Evolutionary conservation across 2,888 invertebrate genomes (phyloP), one percentile per base, ranked within the genome.

Genomic region (Penaeus monodon): DNA sequence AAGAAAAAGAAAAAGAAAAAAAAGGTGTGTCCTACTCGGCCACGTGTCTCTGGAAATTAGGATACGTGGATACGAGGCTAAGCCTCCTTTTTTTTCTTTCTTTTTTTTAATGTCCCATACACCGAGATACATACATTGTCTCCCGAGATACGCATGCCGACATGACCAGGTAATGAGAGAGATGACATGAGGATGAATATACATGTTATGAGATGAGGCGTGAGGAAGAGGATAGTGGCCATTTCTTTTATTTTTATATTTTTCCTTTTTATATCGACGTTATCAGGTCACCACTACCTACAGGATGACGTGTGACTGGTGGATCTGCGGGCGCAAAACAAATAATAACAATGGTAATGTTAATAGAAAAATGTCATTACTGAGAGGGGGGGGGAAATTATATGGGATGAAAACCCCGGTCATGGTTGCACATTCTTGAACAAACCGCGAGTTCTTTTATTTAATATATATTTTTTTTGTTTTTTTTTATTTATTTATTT

Each of bases 181-280:
- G 29, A 78, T 85, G 85, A 85, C 79, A 76, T 70, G 79, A 85
- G 85, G 78, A 64, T 85, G 85, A 85, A 85, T 85, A 80, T 85
- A 85, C 85, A 85, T 80, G 85, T 63, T 70, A 85, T 85, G 85
- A 85, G 85, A 85, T 85, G 85, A 85, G 73, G 20, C 81, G 33
- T 81, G 73, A 73, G 70, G 63, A 63, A 81, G 70, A 63, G 73
- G 20, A 44, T 77, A 77, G 44, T 38, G 22, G 77, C 44, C 57
- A 44, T 77, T 49, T 77, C 24, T 24, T 24, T 49, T 76, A 38
- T 38, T 76, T 44, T 76, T 77, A n/a, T 79, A 27, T 79, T 81
- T 64, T 65, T 74, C 64, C n/a, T 84, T 64, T 84, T 24, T 44
- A 22, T 77, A 22, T 84, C 27, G 44, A 63, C 76, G 63, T 57